phyloP scores from a whole-genome alignment of 2,113 vertebrate species.

The Trematocara nigrifrons region DNA sequence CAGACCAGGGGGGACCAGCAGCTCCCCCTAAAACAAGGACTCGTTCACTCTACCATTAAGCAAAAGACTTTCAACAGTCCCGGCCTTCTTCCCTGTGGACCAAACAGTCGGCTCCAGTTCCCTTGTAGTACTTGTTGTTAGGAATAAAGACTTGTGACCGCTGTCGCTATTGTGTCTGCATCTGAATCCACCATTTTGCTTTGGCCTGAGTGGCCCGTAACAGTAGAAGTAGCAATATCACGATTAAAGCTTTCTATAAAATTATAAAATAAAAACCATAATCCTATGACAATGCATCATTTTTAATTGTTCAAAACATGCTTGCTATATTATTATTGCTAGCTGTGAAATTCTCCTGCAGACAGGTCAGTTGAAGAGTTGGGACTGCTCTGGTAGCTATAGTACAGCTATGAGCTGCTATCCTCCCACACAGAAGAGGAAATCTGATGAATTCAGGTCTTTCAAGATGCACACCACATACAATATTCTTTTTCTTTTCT shows the following conservation, averaged over 20 bases:
- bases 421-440: background rate
- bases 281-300: background rate
- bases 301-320: background rate
- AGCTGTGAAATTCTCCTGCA: background rate
- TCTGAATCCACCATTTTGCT: background rate
- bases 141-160: fast-evolving
- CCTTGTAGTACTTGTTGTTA: background rate
- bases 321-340: background rate
- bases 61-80: background rate
- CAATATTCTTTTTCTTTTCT: background rate
- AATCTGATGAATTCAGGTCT: background rate
- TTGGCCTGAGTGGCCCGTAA: background rate
- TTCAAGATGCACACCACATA: background rate
- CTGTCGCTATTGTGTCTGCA: background rate
- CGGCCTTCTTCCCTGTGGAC: background rate
- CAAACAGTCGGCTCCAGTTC: background rate
- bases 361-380: background rate
- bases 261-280: background rate
- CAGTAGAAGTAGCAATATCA: background rate
- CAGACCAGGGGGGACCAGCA: background rate
- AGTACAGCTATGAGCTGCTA: background rate
- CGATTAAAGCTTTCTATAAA: background rate
- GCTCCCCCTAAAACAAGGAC: background rate
- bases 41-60: background rate
- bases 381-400: background rate